Conservation (phyloP, 2,113 vertebrate species). For the Sakesphorus luctuosus region DNA sequence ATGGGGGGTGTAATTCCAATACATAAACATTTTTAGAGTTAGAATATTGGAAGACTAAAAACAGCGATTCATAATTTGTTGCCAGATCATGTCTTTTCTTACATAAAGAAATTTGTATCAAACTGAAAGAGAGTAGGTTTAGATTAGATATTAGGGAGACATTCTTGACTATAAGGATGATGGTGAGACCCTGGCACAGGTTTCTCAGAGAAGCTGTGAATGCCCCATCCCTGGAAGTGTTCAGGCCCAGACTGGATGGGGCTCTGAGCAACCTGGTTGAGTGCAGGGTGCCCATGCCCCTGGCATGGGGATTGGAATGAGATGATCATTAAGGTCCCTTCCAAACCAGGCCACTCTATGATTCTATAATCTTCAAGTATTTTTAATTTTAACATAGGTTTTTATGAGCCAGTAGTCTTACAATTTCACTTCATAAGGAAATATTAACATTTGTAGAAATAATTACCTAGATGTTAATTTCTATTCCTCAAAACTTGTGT, state of each 20-base stretch:
- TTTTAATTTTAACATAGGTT: not conserved
- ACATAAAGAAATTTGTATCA: not conserved
- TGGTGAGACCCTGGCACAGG: not conserved
- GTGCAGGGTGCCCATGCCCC: not conserved
- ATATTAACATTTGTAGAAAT: not conserved
- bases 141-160: not conserved
- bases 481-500: not conserved
- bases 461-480: not conserved
- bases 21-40: not conserved
- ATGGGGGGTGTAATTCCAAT: fast-evolving
- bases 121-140: not conserved
- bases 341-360: not conserved
- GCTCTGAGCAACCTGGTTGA: not conserved
- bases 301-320: not conserved
- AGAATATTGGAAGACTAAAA: not conserved
- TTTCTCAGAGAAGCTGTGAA: not conserved
- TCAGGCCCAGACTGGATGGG: not conserved
- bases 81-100: not conserved
- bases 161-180: not conserved
- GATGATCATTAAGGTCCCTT: not conserved
- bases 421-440: not conserved
- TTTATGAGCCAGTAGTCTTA: not conserved
- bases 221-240: not conserved
- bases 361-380: not conserved
- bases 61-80: not conserved